phyloP scores from a whole-genome alignment of 1,140 invertebrate genomes.

The Adoxophyes honmai region DNA sequence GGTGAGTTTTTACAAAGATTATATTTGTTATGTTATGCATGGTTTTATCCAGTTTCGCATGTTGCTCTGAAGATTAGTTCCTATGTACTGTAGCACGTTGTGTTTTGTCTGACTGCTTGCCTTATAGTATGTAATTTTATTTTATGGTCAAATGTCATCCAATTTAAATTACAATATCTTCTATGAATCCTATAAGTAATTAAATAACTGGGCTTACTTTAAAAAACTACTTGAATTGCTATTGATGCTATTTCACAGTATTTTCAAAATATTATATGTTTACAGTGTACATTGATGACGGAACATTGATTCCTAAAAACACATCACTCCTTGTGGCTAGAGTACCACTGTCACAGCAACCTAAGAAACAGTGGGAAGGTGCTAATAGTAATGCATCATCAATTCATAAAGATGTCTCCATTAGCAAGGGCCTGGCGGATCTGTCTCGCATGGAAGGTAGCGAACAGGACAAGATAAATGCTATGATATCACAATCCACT shows the following conservation, averaged over 20 bases:
- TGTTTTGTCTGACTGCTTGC: too few species aligned
- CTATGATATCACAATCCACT: slow-evolving; percentile 97
- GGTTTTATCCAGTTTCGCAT: too few species aligned
- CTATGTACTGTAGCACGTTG: too few species aligned
- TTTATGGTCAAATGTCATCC: too few species aligned
- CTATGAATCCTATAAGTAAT: too few species aligned
- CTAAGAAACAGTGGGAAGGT: slow-evolving; percentile 86
- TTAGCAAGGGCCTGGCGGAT: slow-evolving; percentile 85
- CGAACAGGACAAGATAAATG: slow-evolving; percentile 98
- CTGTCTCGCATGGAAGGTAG: slow-evolving; percentile 92
- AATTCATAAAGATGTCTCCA: slow-evolving; percentile 68
- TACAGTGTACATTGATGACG: slow-evolving; percentile 94
- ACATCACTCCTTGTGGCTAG: slow-evolving; percentile 97
- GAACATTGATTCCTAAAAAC: slow-evolving; percentile 95
- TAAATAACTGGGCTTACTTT: too few species aligned
- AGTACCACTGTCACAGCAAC: slow-evolving; percentile 88
- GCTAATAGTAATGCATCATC: slow-evolving; percentile 50
- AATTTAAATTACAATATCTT: too few species aligned
- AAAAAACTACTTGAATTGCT: too few species aligned
- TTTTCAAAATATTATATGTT: slow-evolving; percentile 42
- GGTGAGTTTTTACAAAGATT: slow-evolving; percentile 78
- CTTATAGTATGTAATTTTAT: too few species aligned
- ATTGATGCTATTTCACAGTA: not conserved
- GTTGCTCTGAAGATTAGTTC: too few species aligned
- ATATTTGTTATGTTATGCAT: not conserved